These are phyloP conservation scores for Myanophis thanlyinensis DNA, from an alignment of 2,113 vertebrate genomes.

Conservation along the genomic window DNA sequence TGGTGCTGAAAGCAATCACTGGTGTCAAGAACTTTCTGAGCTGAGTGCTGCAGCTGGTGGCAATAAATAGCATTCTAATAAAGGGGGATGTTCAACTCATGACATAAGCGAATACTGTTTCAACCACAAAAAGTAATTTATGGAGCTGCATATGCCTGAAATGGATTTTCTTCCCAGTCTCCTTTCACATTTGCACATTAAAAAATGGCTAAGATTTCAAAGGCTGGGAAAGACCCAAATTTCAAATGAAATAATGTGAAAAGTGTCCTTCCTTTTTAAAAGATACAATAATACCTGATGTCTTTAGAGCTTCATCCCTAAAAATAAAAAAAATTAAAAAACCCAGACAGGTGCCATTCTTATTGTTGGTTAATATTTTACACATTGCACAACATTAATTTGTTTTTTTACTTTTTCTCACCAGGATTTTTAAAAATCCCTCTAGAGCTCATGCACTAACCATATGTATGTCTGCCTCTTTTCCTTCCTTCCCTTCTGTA, in stretches of 20 bases:
- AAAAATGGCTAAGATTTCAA: constrained; percentile 69
- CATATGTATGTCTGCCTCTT: constrained; percentile 29
- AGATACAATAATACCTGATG: constrained; percentile 62
- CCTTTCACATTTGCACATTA: constrained; percentile 63
- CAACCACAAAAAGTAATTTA: constrained; percentile 78
- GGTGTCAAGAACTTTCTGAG: constrained; percentile 90
- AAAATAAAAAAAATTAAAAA: constrained; percentile 32
- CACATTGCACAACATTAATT: constrained; percentile 47
- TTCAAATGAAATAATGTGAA: constrained; percentile 73
- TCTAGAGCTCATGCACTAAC: constrained; percentile 40
- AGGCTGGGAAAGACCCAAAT: constrained; percentile 69
- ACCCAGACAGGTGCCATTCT: constrained; percentile 63
- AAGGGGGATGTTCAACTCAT: constrained; percentile 75
- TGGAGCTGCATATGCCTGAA: constrained; percentile 65
- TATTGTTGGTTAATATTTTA: constrained; percentile 44
- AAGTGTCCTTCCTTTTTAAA: constrained; percentile 63
- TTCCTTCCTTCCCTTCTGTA: neutral
- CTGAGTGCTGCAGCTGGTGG: constrained; percentile 87
- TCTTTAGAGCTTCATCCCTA: constrained; percentile 66
- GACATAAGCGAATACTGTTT: constrained; percentile 81
- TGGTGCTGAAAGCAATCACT: constrained; percentile 88
- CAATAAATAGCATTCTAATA: constrained; percentile 92
- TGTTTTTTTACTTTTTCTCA: constrained; percentile 14
- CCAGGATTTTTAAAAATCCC: constrained; percentile 20
- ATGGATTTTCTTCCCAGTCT: constrained; percentile 61